phyloP scores from a whole-genome alignment of 2,888 invertebrate genomes.

The Drosophila setosimentum region DNA sequence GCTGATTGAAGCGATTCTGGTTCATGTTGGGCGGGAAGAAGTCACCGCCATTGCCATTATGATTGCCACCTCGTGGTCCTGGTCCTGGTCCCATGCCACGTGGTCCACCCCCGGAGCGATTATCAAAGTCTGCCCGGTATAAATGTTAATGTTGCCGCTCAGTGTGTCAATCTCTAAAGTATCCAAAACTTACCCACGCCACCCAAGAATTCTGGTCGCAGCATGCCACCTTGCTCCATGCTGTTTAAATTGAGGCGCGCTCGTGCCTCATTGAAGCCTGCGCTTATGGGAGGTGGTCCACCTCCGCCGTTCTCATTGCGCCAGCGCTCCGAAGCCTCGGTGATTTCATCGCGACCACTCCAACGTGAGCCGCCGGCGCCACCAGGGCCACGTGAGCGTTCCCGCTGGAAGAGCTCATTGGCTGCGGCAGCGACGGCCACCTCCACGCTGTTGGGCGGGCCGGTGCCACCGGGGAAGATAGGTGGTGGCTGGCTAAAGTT shows the following conservation, averaged over 20 bases:
- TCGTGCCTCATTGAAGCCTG: slow-evolving; percentile 65
- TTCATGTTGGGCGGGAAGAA: slow-evolving; percentile 83
- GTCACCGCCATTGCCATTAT: slow-evolving; percentile 66
- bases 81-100: slow-evolving; percentile 48
- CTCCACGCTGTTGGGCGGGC: slow-evolving; percentile 68
- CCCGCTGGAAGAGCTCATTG: slow-evolving; percentile 74
- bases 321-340: slow-evolving; percentile 69
- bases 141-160: not conserved
- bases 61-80: slow-evolving; percentile 61
- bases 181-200: slow-evolving; percentile 48
- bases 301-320: slow-evolving; percentile 68
- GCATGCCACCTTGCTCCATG: slow-evolving; percentile 74
- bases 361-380: slow-evolving; percentile 71
- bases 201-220: slow-evolving; percentile 82
- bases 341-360: slow-evolving; percentile 85
- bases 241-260: slow-evolving; percentile 76
- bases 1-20: slow-evolving; percentile 84
- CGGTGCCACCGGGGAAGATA: slow-evolving; percentile 63
- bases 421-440: slow-evolving; percentile 51
- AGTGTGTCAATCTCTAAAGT: not conserved
- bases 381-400: slow-evolving; percentile 68
- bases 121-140: slow-evolving; percentile 78
- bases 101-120: slow-evolving; percentile 64
- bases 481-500: slow-evolving; percentile 86
- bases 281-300: slow-evolving; percentile 51